Evolutionary conservation across 2,888 invertebrate species (phyloP).

Genomic region (Thalpophila matura): DNA sequence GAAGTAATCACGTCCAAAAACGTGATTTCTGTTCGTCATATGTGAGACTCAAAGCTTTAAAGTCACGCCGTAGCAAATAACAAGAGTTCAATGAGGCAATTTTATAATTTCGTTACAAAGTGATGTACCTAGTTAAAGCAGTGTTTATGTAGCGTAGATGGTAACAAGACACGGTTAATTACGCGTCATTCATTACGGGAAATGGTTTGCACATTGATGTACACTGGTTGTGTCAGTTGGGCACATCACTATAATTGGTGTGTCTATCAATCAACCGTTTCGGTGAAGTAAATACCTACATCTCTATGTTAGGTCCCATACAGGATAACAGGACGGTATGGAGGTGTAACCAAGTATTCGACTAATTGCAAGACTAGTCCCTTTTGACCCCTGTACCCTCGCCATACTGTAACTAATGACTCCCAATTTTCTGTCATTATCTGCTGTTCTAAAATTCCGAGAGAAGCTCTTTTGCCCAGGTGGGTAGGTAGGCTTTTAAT

Average conservation of each 20-base stretch:
- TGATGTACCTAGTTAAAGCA: not conserved
- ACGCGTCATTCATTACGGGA: conserved; percentile 35
- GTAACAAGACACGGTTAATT: conserved; percentile 30
- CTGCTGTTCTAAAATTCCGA: not conserved
- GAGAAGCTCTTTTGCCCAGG: too few species aligned
- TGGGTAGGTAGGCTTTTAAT: too few species aligned
- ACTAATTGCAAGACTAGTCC: not conserved
- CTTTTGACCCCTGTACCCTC: too few species aligned
- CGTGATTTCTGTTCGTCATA: not conserved
- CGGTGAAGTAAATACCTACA: not conserved
- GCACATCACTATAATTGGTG: conserved; percentile 30
- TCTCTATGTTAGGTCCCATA: not conserved
- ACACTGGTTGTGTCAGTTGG: conserved; percentile 4
- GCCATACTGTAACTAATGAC: too few species aligned
- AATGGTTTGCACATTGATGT: conserved; percentile 37
- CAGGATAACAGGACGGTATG: not conserved
- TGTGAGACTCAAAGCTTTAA: not conserved
- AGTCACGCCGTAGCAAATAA: not conserved
- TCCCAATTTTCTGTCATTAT: too few species aligned
- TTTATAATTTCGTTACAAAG: conserved; percentile 1
- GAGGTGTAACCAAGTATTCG: not conserved
- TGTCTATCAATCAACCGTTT: conserved; percentile 15
- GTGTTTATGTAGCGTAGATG: conserved; percentile 31
- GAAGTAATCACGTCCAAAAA: not conserved
- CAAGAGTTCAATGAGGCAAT: conserved; percentile 7